Evolutionary conservation across 2,888 invertebrate species (phyloP).

Genomic region (Agrochola circellaris): DNA sequence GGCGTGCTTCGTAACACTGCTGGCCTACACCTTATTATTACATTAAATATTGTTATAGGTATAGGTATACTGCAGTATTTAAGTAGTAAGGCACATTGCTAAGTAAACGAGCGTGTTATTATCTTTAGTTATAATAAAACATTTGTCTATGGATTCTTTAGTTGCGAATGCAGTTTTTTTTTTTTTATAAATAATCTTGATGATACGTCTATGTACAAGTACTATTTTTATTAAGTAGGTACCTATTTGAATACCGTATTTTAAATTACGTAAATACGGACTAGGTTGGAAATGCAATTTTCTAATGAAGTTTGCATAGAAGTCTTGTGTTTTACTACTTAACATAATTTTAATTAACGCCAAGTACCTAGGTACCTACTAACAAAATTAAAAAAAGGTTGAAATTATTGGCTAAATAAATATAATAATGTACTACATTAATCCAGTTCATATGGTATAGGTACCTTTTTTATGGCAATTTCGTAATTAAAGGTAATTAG

Average conservation of each 20-base stretch:
- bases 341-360: neutral
- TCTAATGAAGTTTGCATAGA: neutral
- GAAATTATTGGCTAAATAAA: neutral
- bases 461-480: slow-evolving; percentile 11
- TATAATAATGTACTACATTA: too few species aligned
- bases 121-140: neutral
- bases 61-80: neutral
- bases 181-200: neutral
- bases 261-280: slow-evolving; percentile 4
- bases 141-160: neutral
- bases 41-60: slow-evolving; percentile 14
- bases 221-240: neutral
- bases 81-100: neutral
- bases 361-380: neutral
- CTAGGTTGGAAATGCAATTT: neutral
- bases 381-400: neutral
- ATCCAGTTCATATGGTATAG: neutral
- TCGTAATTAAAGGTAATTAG: neutral
- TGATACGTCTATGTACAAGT: neutral
- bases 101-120: neutral
- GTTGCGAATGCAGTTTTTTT: neutral
- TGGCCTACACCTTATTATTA: neutral
- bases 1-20: neutral
- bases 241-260: neutral
- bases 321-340: neutral